These are phyloP conservation scores for Macrotus californicus DNA, from an alignment of 2,113 vertebrate species.

Conservation along the genomic window DNA sequence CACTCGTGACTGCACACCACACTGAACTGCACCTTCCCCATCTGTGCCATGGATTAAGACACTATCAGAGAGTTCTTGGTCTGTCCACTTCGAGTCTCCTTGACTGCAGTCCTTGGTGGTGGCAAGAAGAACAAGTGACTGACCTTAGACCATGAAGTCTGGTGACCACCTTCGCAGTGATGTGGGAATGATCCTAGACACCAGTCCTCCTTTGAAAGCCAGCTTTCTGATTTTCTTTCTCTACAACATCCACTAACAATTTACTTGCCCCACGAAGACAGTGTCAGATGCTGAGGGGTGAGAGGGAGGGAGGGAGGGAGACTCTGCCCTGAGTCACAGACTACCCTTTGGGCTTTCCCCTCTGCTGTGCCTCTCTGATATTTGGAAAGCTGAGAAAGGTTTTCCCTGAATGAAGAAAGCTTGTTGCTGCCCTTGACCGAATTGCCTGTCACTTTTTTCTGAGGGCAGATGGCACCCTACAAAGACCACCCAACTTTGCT, in stretches of 20 bases:
- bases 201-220: background rate
- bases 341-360: background rate
- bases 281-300: background rate
- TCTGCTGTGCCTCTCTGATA: too few species aligned
- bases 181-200: background rate
- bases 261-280: background rate
- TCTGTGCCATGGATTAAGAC: rapidly evolving
- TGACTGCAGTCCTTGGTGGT: too few species aligned
- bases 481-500: too few species aligned
- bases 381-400: background rate
- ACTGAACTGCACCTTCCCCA: background rate
- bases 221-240: background rate
- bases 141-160: background rate
- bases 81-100: rapidly evolving
- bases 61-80: background rate
- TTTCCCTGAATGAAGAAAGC: background rate
- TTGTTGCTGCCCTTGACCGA: background rate
- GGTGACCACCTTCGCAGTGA: rapidly evolving
- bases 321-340: background rate
- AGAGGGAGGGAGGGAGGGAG: too few species aligned
- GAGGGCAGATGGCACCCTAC: background rate
- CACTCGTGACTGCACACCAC: background rate
- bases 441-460: background rate
- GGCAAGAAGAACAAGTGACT: background rate
- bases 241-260: too few species aligned